These are phyloP conservation scores for Argyresthia albistria DNA, from an alignment of 2,888 invertebrate genomes.

Conservation along the genomic window DNA sequence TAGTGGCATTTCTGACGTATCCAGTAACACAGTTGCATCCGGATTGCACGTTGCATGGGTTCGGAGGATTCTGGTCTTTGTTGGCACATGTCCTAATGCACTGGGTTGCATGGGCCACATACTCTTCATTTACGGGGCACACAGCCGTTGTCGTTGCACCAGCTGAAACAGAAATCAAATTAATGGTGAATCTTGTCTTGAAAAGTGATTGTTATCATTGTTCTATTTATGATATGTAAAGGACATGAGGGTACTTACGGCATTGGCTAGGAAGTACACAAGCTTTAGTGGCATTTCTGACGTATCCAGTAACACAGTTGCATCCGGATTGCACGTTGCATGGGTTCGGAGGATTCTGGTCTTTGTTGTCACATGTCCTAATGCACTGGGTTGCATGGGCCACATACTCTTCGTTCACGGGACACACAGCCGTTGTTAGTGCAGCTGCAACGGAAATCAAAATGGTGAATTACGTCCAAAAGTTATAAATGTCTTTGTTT, in stretches of 20 bases:
- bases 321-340: not conserved
- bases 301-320: not conserved
- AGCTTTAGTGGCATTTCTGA: not conserved
- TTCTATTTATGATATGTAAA: no score
- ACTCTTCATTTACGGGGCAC: not conserved
- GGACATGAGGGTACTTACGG: not conserved
- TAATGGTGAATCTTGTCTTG: no score
- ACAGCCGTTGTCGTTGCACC: not conserved
- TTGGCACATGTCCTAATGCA: not conserved
- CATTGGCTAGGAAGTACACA: conserved; percentile 1
- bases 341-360: not conserved
- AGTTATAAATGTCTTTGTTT: no score
- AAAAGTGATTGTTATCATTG: no score
- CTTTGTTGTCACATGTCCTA: not conserved
- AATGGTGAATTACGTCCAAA: no score
- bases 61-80: not conserved
- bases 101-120: no score
- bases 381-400: no score
- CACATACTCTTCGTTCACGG: no score
- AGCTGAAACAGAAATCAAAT: no score
- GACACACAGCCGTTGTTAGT: not conserved
- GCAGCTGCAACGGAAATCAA: no score
- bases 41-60: not conserved
- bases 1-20: not conserved
- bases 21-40: not conserved